phyloP scores from a whole-genome alignment of 1,140 invertebrate species.

The Anoplolepis gracilipes region DNA sequence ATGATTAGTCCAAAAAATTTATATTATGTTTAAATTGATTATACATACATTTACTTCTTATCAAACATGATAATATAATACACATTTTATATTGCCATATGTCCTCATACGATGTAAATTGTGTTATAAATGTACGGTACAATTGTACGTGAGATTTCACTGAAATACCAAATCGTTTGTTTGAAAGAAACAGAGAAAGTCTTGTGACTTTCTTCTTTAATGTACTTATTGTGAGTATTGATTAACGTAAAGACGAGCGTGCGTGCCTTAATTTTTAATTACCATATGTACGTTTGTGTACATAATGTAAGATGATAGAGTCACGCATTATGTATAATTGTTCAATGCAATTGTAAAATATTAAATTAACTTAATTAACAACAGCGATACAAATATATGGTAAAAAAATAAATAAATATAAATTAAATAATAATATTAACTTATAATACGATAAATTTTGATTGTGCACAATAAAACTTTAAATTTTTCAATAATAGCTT shows the following conservation, averaged over 20 bases:
- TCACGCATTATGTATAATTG: not conserved
- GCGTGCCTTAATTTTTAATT: constrained; percentile 73
- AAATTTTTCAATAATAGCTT: not conserved
- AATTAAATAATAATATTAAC: constrained; percentile 4
- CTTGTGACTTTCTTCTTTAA: constrained; percentile 61
- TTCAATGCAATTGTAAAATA: not conserved
- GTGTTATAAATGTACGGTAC: not conserved
- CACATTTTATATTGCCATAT: not conserved
- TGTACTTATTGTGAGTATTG: constrained; percentile 49
- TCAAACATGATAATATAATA: not conserved
- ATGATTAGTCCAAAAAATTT: not conserved
- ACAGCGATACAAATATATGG: not conserved
- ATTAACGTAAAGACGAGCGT: constrained; percentile 12
- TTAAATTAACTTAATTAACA: not conserved
- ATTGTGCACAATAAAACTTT: not conserved
- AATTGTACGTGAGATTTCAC: constrained; percentile 63
- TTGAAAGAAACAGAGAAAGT: constrained; percentile 67
- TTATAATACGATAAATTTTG: not conserved
- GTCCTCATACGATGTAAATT: not conserved
- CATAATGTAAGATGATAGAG: not conserved
- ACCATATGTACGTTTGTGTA: not conserved
- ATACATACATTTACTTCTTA: not conserved
- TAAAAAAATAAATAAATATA: not conserved
- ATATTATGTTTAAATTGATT: not conserved
- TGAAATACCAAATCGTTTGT: constrained; percentile 59